Base-by-base conservation (phyloP, 2,888 invertebrate genomes). In the Odontocerum albicorne region DNA sequence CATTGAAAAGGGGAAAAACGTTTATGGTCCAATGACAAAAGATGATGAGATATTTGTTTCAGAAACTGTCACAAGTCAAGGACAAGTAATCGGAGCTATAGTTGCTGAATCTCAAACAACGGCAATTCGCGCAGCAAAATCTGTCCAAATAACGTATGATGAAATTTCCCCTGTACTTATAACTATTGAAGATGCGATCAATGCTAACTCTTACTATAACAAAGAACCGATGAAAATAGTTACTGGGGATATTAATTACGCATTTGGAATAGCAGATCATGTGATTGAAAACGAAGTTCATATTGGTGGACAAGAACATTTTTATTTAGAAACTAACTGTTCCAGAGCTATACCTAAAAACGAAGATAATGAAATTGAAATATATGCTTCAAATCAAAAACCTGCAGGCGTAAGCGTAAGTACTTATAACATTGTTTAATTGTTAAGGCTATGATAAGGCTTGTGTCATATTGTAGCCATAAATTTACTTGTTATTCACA, bases 291-390 rank as follows among this genome's bases (percentile, higher is more conserved):
- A 93, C 0, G 84, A 89, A 63, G 72, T 75, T 62, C 77, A 87
- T 54, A 87, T 91, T 66, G 94, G 94, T 8, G 94, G 92, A 0
- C 96, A 98, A 72, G 97, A 97, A 68, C 98, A 98, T 70, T 96
- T 98, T 71, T 98, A 97, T 72, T 75, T 98, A 64, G 98, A 98
- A 73, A 93, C 96, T 0, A 85, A 91, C 59, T 84, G 83, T 1
- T 73, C 84, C 1, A 72, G 89, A 55, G 90, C 83, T 0, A 73
- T 88, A 38, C 91, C 91, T 0, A 83, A 81, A 64, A 83, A 81
- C 63, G 91, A 91, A 68, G 87, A 87, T 55, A 85, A 90, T 60
- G 96, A 96, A 71, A 71, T 97, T 55, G 94, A 95, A 68, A 71
- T 96, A 44, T 87, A 87, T 66, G 84, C 86, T 62, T 89, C 93